phyloP scores from a whole-genome alignment of 2,888 invertebrate genomes.

The Andrena chrysosceles region DNA sequence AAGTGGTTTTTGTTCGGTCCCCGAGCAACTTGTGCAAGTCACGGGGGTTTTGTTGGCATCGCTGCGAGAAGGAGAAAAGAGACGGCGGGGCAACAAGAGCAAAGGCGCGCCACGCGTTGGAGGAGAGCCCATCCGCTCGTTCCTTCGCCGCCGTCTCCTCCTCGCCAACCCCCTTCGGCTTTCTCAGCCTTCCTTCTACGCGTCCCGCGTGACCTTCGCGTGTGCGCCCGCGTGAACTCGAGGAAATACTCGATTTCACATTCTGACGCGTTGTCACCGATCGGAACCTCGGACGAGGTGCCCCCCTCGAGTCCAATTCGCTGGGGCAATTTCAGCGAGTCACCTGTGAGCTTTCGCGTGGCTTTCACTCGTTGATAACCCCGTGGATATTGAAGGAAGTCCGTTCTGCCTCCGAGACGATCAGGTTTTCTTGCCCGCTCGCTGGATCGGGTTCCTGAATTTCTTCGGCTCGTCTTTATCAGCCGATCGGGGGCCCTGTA shows the following conservation, averaged over 20 bases:
- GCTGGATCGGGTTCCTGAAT: slow-evolving; percentile 31
- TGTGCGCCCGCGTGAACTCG: slow-evolving; percentile 32
- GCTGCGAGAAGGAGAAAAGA: slow-evolving; percentile 33
- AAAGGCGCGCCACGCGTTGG: slow-evolving; percentile 68
- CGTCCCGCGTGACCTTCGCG: slow-evolving; percentile 57
- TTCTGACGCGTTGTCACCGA: slow-evolving; percentile 33
- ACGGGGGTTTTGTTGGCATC: slow-evolving; percentile 72
- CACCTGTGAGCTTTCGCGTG: neutral
- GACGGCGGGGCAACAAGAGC: slow-evolving; percentile 63
- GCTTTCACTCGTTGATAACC: neutral
- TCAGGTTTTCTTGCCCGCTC: slow-evolving; percentile 5
- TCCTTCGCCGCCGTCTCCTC: slow-evolving; percentile 15
- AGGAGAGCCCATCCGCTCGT: slow-evolving; percentile 51
- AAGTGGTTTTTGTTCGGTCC: slow-evolving; percentile 78
- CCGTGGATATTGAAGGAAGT: neutral
- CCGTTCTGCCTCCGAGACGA: neutral
- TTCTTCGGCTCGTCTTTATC: slow-evolving; percentile 28
- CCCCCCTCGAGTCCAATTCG: neutral
- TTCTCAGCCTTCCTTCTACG: slow-evolving; percentile 46
- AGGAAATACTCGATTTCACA: slow-evolving; percentile 19
- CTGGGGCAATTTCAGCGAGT: neutral
- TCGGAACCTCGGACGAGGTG: slow-evolving; percentile 8
- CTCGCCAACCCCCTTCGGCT: slow-evolving; percentile 19
- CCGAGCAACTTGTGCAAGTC: slow-evolving; percentile 75
- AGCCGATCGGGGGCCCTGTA: slow-evolving; percentile 46